These are phyloP conservation scores for Nanorana parkeri DNA, from an alignment of 2,113 vertebrate genomes.

Conservation along the genomic window DNA sequence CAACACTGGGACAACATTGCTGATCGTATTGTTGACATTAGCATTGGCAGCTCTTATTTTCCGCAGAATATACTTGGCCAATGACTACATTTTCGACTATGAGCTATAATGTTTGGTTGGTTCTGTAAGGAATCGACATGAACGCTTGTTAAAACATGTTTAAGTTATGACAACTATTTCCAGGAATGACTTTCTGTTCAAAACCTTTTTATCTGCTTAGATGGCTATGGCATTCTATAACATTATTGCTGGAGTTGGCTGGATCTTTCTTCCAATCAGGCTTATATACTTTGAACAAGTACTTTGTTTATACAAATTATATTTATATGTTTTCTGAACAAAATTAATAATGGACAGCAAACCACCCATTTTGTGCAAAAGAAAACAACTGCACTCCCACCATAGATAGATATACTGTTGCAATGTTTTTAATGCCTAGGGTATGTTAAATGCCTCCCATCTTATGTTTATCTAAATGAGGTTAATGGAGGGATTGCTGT, in stretches of 20 bases:
- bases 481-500: no score
- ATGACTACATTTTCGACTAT: slow-evolving; percentile 92
- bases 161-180: slow-evolving; percentile 77
- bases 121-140: slow-evolving; percentile 59
- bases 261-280: neutral
- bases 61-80: slow-evolving; percentile 90
- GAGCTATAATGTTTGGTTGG: slow-evolving; percentile 80
- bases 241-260: neutral
- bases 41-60: slow-evolving; percentile 92
- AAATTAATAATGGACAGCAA: no score
- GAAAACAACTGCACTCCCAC: no score
- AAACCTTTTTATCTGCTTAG: neutral
- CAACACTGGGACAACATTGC: slow-evolving; percentile 80
- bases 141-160: slow-evolving; percentile 69
- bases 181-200: slow-evolving; percentile 68
- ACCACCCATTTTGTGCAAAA: no score
- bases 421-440: no score
- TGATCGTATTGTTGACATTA: slow-evolving; percentile 91
- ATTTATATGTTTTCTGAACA: no score
- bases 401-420: no score
- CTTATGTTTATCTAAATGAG: no score
- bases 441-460: no score
- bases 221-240: neutral
- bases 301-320: no score
- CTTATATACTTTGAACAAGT: no score